A percentile compares a stretch with the other conserved stretches of the same genome.
Evolutionary conservation across 1,140 invertebrate genomes (phyloP).

Genomic region (Eupristina koningsbergeri): DNA sequence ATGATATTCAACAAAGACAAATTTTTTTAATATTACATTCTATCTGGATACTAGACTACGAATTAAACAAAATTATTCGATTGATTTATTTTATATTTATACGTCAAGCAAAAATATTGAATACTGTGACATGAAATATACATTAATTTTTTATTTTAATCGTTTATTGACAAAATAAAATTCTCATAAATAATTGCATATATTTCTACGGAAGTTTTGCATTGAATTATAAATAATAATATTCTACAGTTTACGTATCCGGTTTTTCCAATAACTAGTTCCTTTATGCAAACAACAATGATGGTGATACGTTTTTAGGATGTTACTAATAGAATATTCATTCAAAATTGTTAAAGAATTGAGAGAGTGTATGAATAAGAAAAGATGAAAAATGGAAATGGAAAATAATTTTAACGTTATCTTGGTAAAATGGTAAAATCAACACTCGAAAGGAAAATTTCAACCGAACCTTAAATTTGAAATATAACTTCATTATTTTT

Average conservation of each 20-base stretch:
- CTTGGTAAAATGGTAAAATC: not conserved
- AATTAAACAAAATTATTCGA: no score
- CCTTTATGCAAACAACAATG: not conserved
- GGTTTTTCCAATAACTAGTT: not conserved
- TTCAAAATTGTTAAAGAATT: not conserved
- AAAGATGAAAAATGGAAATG: conserved; percentile 14
- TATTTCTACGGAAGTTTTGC: no score
- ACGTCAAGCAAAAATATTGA: no score
- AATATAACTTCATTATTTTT: not conserved
- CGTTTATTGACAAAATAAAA: no score
- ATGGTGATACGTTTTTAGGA: not conserved
- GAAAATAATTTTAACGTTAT: conserved; percentile 1
- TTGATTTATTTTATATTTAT: no score
- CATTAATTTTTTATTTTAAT: no score
- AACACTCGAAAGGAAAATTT: not conserved
- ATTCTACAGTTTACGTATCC: not conserved
- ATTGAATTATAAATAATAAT: not conserved
- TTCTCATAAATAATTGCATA: no score
- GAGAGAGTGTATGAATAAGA: not conserved
- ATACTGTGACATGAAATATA: no score
- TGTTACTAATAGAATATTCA: not conserved
- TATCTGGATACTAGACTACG: no score
- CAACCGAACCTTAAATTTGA: not conserved
- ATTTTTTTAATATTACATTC: no score
- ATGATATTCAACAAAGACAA: no score